Evolutionary conservation across 1,140 invertebrate species (phyloP), one percentile per base, ranked within the genome.

Genomic region (Eupristina koningsbergeri): DNA sequence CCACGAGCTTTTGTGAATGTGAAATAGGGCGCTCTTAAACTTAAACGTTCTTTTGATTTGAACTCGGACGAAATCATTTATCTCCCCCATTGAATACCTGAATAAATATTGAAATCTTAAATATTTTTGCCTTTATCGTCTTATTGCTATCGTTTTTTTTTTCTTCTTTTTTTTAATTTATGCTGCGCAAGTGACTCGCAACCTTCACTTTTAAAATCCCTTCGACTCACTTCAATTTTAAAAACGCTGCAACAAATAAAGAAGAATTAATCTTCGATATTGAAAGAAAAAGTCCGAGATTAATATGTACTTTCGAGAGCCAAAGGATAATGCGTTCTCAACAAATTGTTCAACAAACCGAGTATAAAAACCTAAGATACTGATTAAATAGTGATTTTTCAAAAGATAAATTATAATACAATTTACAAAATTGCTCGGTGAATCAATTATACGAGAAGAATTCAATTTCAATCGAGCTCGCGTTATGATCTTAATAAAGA

Each of bases 401-500:
- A 19, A 26, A 41, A 41, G 3, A 69, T 36, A 41, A 71, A 71
- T n/a, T 41, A 41, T 41, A 71, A 71, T 39, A n/a, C 19, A 41
- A 41, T 71, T 71, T 71, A n/a, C 67, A 13, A 39, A 41, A 71
- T 41, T n/a, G 26, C 36, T n/a, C n/a, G 5, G 3, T n/a, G 6
- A 71, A 41, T 71, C 67, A 71, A 71, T 71, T 71, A 41, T 41
- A 45, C 41, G 41, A 45, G 41, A 7, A n/a, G 22, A 71, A 71
- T 71, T 71, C 67, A 71, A 71, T 71, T 71, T 71, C 67, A 71
- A 5, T 41, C 36, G 9, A 69, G 0, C 67, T 71, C n/a, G 1
- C 36, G 67, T 71, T 71, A 71, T 71, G 19, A 22, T 41, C 67
- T 71, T 41, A 36, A 71, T 71, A 41, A 41, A 71, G 67, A 39